Conservation (phyloP, 2,797 vertebrate species). For the Parauchenoglanis ngamensis region DNA sequence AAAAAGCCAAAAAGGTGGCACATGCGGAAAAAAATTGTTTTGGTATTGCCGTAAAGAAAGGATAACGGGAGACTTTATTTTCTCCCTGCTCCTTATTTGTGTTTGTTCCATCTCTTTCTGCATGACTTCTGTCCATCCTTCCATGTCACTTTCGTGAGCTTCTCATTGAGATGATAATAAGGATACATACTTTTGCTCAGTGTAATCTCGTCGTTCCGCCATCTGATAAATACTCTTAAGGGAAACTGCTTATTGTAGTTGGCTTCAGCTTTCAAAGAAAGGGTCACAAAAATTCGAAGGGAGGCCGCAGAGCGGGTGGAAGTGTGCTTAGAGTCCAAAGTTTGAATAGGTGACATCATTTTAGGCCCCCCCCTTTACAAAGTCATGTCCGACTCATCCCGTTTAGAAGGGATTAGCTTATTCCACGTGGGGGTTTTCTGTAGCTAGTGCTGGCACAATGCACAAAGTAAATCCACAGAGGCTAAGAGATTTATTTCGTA, state of each 20-base stretch:
- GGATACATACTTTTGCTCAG: slow-evolving; percentile 73
- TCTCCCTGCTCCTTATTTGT: background rate
- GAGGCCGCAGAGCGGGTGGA: slow-evolving; percentile 29
- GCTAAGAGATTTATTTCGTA: slow-evolving; percentile 71
- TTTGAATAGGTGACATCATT: slow-evolving; percentile 70
- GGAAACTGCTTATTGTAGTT: slow-evolving; percentile 72
- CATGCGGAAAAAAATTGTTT: slow-evolving; percentile 3
- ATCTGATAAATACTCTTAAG: slow-evolving; percentile 72
- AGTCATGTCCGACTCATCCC: slow-evolving; percentile 72
- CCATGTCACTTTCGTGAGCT: background rate
- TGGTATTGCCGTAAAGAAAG: background rate
- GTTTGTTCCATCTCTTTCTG: slow-evolving; percentile 57
- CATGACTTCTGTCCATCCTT: slow-evolving; percentile 45
- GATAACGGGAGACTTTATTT: background rate
- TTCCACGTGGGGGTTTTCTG: slow-evolving; percentile 70
- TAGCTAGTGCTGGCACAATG: slow-evolving; percentile 69
- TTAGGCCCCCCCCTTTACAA: slow-evolving; percentile 61
- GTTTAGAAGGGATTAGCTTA: slow-evolving; percentile 72
- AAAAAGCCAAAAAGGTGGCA: slow-evolving; percentile 63
- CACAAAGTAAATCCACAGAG: slow-evolving; percentile 68
- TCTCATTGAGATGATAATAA: slow-evolving; percentile 64
- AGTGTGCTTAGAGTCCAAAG: slow-evolving; percentile 72
- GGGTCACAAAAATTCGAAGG: slow-evolving; percentile 64
- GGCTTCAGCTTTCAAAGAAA: slow-evolving; percentile 32
- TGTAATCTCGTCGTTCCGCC: slow-evolving; percentile 71